Evolutionary conservation across 2,888 invertebrate genomes (phyloP).

Genomic region (Theretra japonica): DNA sequence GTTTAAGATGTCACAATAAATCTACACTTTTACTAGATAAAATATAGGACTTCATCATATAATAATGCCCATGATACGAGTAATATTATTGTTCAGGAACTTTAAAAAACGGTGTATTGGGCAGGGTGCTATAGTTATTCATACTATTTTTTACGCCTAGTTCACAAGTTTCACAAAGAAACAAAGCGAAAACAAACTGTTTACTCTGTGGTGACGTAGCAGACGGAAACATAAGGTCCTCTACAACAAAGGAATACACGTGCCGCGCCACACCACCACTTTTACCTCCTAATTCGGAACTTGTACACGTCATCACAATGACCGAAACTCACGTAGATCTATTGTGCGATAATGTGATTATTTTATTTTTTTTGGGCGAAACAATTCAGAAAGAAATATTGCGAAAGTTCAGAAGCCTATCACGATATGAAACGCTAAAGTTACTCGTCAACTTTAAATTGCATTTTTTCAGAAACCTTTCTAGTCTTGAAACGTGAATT

Average conservation of each 20-base stretch:
- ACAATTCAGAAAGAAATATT: neutral
- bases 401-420: neutral
- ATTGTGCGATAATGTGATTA: constrained; percentile 6
- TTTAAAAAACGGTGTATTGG: too few species aligned
- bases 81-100: too few species aligned
- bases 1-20: too few species aligned
- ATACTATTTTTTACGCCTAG: too few species aligned
- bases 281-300: neutral
- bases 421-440: neutral
- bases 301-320: constrained; percentile 8
- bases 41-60: too few species aligned
- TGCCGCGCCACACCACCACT: neutral
- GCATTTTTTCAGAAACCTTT: neutral
- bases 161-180: neutral
- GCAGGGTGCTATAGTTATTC: too few species aligned
- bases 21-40: too few species aligned
- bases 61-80: too few species aligned
- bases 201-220: neutral
- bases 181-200: neutral
- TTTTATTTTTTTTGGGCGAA: neutral
- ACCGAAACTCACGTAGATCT: neutral
- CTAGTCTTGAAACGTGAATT: neutral
- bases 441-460: neutral
- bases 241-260: neutral
- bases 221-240: neutral